Base-by-base conservation (phyloP, 2,113 vertebrate species). In the Tretioscincus oriximinensis region DNA sequence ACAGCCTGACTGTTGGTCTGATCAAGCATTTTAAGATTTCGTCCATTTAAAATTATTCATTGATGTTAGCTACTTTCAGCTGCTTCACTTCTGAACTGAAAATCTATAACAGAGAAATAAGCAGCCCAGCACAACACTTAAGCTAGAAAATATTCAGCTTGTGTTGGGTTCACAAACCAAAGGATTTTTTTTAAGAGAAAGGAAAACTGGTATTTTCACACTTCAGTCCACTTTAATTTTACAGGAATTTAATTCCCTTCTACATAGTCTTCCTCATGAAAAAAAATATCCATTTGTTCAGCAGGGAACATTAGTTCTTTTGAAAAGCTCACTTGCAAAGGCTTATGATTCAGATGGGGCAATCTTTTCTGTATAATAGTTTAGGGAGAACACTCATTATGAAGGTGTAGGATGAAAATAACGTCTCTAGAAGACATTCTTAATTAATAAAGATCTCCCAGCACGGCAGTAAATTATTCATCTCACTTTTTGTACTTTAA, bases 401-500 rank as follows among this genome's bases (percentile, higher is more conserved):
- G 31, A 2, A 73, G 76, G 11, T n/a, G 78, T 9, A 71, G 12
- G 35, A 66, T 80, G 35, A 66, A 89, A 91, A 85, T 75, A 2
- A 78, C 58, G 28, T n/a, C 8, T 65, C 67, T 31, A 47, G 18
- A 85, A 85, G 68, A 75, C 28, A 26, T 84, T 75, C 70, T 85
- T 31, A 89, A 86, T 49, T 73, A 89, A 88, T 83, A 28, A 79
- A 88, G n/a, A 83, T 67, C 1, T 85, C 74, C 28, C 18, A 63
- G 74, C 45, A n/a, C 81, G 47, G 16, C 88, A 2, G 66, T 84
- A 90, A 90, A 88, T 54, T 83, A 78, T 83, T 92, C 4, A 64
- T 82, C 63, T 74, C 1, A 64, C 29, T 91, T 88, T 82, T 12
- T 84, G 8, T 69, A 76, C 88, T 78, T 61, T 84, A 47, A 41